Conservation (phyloP, 1,140 invertebrate genomes). For the Sesamia nonagrioides region DNA sequence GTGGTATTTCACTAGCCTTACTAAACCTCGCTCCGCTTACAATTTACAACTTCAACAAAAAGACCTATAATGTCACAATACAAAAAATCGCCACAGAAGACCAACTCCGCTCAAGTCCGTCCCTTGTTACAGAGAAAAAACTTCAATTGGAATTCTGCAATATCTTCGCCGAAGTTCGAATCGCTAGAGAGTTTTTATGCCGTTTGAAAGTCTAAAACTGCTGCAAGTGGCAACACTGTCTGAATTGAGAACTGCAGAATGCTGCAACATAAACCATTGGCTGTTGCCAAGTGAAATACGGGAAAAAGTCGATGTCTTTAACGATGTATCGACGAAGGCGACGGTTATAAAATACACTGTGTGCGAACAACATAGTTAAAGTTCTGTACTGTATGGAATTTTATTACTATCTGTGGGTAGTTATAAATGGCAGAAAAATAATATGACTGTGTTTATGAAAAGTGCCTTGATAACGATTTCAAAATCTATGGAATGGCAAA, state of each 20-base stretch:
- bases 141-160: slow-evolving; percentile 51
- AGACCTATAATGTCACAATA: background rate
- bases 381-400: background rate
- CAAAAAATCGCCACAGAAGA: background rate
- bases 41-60: background rate
- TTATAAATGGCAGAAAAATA: background rate
- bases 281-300: slow-evolving; percentile 31
- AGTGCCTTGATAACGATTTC: no score
- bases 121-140: slow-evolving; percentile 11
- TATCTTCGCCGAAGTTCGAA: slow-evolving; percentile 51
- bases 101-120: slow-evolving; percentile 20
- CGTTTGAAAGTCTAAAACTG: slow-evolving; percentile 40
- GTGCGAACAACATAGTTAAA: background rate
- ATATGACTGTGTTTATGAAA: no score
- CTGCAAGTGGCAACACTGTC: slow-evolving; percentile 36
- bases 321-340: slow-evolving; percentile 33
- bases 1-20: no score
- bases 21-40: slow-evolving; percentile 8
- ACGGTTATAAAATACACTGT: background rate
- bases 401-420: background rate
- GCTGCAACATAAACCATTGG: slow-evolving; percentile 32
- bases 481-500: no score
- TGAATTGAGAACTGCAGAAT: slow-evolving; percentile 24
- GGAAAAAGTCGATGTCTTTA: slow-evolving; percentile 25
- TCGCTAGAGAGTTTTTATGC: slow-evolving; percentile 47